These are phyloP conservation scores for Sitobion miscanthi DNA, from an alignment of 1,140 invertebrate species.

Conservation along the genomic window DNA sequence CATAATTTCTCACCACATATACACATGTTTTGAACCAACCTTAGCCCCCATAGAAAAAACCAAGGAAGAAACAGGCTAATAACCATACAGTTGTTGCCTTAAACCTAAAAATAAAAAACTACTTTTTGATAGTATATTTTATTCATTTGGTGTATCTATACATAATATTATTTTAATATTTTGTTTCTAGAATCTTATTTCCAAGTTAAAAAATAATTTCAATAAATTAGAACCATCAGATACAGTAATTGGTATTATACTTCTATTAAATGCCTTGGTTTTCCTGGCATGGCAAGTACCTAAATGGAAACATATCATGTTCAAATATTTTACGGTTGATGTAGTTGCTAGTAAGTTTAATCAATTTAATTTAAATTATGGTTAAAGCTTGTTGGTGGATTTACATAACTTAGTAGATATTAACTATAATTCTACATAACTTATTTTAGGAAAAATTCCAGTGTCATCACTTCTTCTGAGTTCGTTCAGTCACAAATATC, in stretches of 20 bases:
- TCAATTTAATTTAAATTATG: neutral
- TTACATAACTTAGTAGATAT: neutral
- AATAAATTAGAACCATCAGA: constrained; percentile 75
- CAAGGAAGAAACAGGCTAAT: no score
- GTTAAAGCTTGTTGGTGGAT: neutral
- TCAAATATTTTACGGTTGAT: constrained; percentile 84
- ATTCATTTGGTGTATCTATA: no score
- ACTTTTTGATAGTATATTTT: no score
- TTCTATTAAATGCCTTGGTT: constrained; percentile 79
- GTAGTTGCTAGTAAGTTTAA: constrained; percentile 72
- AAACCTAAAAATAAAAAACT: no score
- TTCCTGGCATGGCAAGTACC: constrained; percentile 85
- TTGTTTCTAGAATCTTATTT: neutral
- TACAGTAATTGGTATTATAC: constrained; percentile 81
- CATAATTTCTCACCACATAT: no score
- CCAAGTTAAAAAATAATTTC: constrained; percentile 76
- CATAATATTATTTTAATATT: no score
- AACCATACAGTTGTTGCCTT: no score
- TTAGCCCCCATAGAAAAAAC: no score
- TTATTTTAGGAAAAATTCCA: constrained; percentile 37
- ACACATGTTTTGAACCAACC: no score
- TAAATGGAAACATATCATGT: constrained; percentile 75
- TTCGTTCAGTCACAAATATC: constrained; percentile 88
- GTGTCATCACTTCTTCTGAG: constrained; percentile 39
- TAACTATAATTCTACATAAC: neutral